phyloP scores from a whole-genome alignment of 1,140 invertebrate species.

The Ceratitis capitata region DNA sequence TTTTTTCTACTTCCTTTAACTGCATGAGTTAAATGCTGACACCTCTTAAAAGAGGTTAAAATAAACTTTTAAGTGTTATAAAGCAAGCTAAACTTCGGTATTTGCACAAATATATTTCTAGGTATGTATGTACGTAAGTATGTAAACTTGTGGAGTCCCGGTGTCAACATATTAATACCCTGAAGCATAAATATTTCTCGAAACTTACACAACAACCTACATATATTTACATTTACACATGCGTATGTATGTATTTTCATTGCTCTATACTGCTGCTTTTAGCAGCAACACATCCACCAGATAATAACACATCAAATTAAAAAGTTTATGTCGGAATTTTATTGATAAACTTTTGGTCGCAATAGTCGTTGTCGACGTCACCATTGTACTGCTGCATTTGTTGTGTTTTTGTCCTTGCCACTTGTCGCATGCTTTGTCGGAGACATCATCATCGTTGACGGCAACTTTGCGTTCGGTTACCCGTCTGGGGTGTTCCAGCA shows the following conservation, averaged over 20 bases:
- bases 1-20: not conserved
- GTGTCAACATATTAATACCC: not conserved
- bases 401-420: not conserved
- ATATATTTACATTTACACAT: not conserved
- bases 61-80: conserved; percentile 15
- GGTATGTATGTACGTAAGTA: not conserved
- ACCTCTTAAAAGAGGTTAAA: conserved; percentile 4
- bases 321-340: conserved; percentile 62
- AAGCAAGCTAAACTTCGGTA: not conserved
- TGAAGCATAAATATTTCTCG: not conserved
- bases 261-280: too few species aligned
- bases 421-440: conserved; percentile 14
- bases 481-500: not conserved
- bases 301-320: conserved; percentile 61
- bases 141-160: not conserved
- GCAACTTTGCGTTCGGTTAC: not conserved
- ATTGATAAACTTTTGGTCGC: conserved; percentile 59
- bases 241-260: not conserved
- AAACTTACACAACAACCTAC: not conserved
- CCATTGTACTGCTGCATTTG: too few species aligned
- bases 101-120: not conserved
- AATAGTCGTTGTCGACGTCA: conserved; percentile 31
- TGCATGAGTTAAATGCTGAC: not conserved
- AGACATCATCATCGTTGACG: not conserved
- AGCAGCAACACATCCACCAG: conserved; percentile 7